These are phyloP conservation scores for Andricus quercusramuli DNA, from an alignment of 2,888 invertebrate genomes.

Conservation along the genomic window DNA sequence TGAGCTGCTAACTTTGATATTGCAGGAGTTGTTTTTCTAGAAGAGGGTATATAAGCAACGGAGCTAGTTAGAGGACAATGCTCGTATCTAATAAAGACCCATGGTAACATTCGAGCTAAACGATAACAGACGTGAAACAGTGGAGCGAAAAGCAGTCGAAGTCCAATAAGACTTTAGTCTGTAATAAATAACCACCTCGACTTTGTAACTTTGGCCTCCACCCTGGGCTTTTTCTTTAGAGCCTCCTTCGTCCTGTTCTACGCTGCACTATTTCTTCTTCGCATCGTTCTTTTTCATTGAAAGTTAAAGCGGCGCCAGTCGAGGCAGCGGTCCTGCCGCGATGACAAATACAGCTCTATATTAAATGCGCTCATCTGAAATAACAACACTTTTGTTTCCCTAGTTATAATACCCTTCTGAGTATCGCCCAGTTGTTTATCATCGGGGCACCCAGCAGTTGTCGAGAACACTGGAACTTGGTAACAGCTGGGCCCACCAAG, in stretches of 20 bases:
- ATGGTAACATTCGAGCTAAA: constrained; percentile 33
- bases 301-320: constrained; percentile 38
- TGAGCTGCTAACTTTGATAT: neutral
- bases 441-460: constrained; percentile 54
- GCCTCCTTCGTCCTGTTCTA: constrained; percentile 27
- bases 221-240: constrained; percentile 13
- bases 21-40: neutral
- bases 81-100: constrained; percentile 27
- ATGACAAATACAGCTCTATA: constrained; percentile 42
- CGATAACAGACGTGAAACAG: constrained; percentile 43
- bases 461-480: constrained; percentile 51
- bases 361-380: constrained; percentile 57
- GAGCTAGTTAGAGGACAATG: constrained; percentile 28
- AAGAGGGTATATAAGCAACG: neutral
- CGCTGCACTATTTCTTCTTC: constrained; percentile 19
- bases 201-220: constrained; percentile 32
- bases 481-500: constrained; percentile 53
- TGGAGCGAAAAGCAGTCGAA: constrained; percentile 45
- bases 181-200: constrained; percentile 40
- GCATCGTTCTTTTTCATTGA: constrained; percentile 31
- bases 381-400: constrained; percentile 56
- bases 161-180: constrained; percentile 48
- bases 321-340: constrained; percentile 23
- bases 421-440: constrained; percentile 55
- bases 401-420: constrained; percentile 21